Base-by-base conservation (phyloP, 2,113 vertebrate genomes). In the Neoarius graeffei region DNA sequence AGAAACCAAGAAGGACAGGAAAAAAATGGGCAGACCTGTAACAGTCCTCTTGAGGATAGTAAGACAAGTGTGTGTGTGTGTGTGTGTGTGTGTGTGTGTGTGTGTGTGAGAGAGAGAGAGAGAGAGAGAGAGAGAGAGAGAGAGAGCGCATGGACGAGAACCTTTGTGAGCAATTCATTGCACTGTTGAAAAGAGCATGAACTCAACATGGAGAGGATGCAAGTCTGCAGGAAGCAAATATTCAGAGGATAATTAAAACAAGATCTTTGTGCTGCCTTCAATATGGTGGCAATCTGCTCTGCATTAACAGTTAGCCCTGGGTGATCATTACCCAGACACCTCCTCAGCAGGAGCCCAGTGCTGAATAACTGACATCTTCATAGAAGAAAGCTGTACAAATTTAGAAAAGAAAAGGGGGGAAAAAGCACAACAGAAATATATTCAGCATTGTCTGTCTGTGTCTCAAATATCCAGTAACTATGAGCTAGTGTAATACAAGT, bases 261-360 rank as follows among this genome's bases (percentile, higher is more conserved):
- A 17, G 52, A 92, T 94, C 89, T 92, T 86, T 86, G 76, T 85
- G 89, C 83, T 90, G 89, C 66, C 80, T 83, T 80, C 92, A 90
- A 93, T 93, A 92, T 92, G 92, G 92, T 85, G 82, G 69, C 93
- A 94, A 94, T 94, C 93, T 94, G 93, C 92, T 92, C 85, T 83
- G 89, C 90, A 92, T 94, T 93, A 93, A 89, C 89, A 90, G 90
- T 90, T 93, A 90, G 93, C 94, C 93, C 84, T 90, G 90, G 93
- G 94, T 94, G 92, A 94, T 94, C 92, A 93, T 94, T 94, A 93
- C 87, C 91, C 89, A 88, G 77, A 85, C 88, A 89, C 69, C 91
- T 92, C 83, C 92, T 89, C 91, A 90, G 90, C 48, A 54, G 90
- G 92, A 88, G 89, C 73, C 81, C 89, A 88, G 84, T 90, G 89